These are phyloP conservation scores for Chamaetylas fuelleborni DNA, from an alignment of 2,113 vertebrate genomes.

Conservation along the genomic window DNA sequence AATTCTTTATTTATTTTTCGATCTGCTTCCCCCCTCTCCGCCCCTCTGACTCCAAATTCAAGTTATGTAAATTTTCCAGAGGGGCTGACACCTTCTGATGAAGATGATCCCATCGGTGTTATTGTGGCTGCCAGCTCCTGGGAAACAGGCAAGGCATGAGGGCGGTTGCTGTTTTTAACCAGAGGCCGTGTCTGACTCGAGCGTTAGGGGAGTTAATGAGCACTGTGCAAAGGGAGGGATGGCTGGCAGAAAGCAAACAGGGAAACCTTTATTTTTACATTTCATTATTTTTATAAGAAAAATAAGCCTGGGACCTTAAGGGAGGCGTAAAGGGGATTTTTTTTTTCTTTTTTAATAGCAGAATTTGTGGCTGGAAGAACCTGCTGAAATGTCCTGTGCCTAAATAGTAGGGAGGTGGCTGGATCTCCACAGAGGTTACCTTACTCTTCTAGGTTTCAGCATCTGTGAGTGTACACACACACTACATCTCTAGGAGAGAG, in stretches of 20 bases:
- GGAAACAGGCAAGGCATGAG: constrained; percentile 36
- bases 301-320: background rate
- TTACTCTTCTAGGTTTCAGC: background rate
- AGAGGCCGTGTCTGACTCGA: constrained; percentile 49
- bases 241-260: constrained; percentile 40
- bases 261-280: constrained; percentile 63
- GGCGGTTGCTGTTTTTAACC: constrained; percentile 67
- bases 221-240: constrained; percentile 57
- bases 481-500: background rate
- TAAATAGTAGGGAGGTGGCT: background rate
- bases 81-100: constrained; percentile 56
- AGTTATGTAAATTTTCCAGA: constrained; percentile 29
- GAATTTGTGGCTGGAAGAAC: background rate
- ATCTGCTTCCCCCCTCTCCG: background rate
- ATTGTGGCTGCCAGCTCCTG: constrained; percentile 61
- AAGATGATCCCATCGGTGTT: constrained; percentile 60
- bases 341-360: background rate
- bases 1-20: background rate
- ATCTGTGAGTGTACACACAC: background rate
- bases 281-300: constrained; percentile 61
- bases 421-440: background rate
- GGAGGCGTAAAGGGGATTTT: background rate
- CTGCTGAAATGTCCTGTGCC: background rate
- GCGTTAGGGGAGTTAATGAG: constrained; percentile 65
- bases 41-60: background rate